These are phyloP conservation scores for Hydrozoanthus tunicans DNA, from an alignment of 64 coral and sea anemone genomes.

Conservation along the genomic window DNA sequence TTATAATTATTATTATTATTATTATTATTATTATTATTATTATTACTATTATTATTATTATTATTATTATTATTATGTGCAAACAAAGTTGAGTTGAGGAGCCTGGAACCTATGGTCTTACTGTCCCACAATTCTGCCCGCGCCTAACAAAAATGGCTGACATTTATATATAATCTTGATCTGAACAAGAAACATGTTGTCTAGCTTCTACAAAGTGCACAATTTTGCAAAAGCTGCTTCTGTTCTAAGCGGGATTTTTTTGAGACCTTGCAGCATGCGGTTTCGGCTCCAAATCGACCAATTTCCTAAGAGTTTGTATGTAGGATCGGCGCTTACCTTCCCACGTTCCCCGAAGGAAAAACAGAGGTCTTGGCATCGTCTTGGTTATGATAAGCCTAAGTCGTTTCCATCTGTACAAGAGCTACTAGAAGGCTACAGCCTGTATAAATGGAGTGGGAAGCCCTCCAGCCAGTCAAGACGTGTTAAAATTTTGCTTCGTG, in stretches of 20 bases:
- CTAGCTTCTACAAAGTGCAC: neutral
- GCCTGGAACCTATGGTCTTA: no score
- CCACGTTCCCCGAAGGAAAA: neutral
- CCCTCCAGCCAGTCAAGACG: constrained; percentile 29
- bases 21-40: no score
- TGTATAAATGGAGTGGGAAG: constrained; percentile 42
- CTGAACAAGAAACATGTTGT: no score
- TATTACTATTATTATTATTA: no score
- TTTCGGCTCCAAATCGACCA: neutral
- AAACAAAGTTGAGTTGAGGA: no score
- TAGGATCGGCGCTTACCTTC: neutral
- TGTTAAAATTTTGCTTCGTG: constrained; percentile 48
- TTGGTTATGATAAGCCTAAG: constrained; percentile 5
- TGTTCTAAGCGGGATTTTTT: neutral
- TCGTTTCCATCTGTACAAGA: constrained; percentile 15
- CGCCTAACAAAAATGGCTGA: constrained; percentile 29
- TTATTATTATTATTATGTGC: no score
- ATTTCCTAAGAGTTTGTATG: neutral
- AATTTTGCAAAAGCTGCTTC: neutral
- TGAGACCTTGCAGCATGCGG: neutral
- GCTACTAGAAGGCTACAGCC: constrained; percentile 43
- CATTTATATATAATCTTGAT: no score
- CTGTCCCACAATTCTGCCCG: constrained; percentile 6
- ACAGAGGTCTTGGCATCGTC: neutral
- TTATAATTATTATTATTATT: no score